Evolutionary conservation across 2,888 invertebrate genomes (phyloP), one percentile per base, ranked within the genome.

Genomic region (Pecten maximus): DNA sequence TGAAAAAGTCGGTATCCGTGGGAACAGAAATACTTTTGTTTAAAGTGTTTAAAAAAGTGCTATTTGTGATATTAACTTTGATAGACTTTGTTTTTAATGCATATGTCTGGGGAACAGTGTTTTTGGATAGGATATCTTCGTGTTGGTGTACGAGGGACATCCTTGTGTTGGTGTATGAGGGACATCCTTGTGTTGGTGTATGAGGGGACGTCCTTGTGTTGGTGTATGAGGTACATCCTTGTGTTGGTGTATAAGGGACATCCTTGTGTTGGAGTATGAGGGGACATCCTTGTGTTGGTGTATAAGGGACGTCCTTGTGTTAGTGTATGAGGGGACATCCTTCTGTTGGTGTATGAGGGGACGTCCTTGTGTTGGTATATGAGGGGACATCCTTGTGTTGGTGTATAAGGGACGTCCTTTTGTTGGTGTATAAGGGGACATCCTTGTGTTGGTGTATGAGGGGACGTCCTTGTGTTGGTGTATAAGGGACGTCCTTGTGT

Each of bases 1-100:
- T 23, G 97, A 97, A 94, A 97, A 97, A 97, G 97, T 97, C 91
- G 97, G 97, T 50, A 97, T 97, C 90, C 95, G 95, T 88, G 89
- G 88, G 10, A 74, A 74, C 74, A 74, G 74, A 74, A 74, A 74
- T 35, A 74, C 35, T 28, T 74, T 74, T 74, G 74, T 74, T 74
- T 74, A 74, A n/a, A 0, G 23, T 74, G 74, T 35, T 74, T 28
- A 74, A 74, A 74, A 74, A 10, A 74, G 74, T 74, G 74, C 74
- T 74, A 28, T 35, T 35, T 74, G 74, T 74, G 74, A 74, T 74
- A 74, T 28, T 74, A 35, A 74, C 74, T 28, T 35, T 44, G 44
- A 44, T 10, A 44, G 44, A 44, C 74, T 23, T 74, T 35, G 0
- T 3, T 28, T 74, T 74, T 35, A 74, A 74, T 74, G 4, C 44